Evolutionary conservation across 2,888 invertebrate genomes (phyloP).

Genomic region (Magallana nippona): DNA sequence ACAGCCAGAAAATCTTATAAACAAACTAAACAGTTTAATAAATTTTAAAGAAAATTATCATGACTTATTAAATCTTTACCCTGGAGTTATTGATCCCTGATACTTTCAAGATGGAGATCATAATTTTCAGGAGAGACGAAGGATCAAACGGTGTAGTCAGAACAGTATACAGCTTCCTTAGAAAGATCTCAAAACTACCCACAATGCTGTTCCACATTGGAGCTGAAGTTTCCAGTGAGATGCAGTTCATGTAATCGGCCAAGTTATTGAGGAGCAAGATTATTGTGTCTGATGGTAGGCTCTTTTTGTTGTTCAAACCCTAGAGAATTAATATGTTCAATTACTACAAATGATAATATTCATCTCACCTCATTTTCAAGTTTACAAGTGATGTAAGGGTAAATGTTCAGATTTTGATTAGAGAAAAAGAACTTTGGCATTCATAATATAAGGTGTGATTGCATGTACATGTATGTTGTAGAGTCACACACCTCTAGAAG

Average conservation of each 20-base stretch:
- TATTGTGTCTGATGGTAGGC: slow-evolving; percentile 84
- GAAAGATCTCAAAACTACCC: slow-evolving; percentile 91
- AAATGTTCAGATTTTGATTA: too few species aligned
- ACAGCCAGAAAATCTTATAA: too few species aligned
- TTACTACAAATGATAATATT: too few species aligned
- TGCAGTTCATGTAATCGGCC: slow-evolving; percentile 94
- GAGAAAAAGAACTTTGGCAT: too few species aligned
- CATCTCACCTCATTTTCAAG: too few species aligned
- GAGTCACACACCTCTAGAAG: slow-evolving; percentile 86
- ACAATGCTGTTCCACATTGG: slow-evolving; percentile 90
- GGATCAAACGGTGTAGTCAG: slow-evolving; percentile 78
- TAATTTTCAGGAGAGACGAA: slow-evolving; percentile 80
- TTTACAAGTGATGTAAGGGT: too few species aligned
- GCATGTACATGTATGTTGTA: too few species aligned
- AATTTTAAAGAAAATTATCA: too few species aligned
- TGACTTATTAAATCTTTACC: slow-evolving; percentile 81
- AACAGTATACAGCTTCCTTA: slow-evolving; percentile 83
- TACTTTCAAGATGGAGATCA: slow-evolving; percentile 86
- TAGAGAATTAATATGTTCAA: slow-evolving; percentile 48
- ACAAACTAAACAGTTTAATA: too few species aligned
- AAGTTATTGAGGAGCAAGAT: slow-evolving; percentile 93
- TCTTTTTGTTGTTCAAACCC: slow-evolving; percentile 89
- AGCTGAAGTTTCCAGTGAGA: slow-evolving; percentile 88
- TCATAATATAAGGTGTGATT: too few species aligned
- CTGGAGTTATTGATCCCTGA: slow-evolving; percentile 91